A percentile compares a stretch with the other conserved stretches of the same genome.
phyloP scores from a whole-genome alignment of 2,113 vertebrate species.

The Grus americana region DNA sequence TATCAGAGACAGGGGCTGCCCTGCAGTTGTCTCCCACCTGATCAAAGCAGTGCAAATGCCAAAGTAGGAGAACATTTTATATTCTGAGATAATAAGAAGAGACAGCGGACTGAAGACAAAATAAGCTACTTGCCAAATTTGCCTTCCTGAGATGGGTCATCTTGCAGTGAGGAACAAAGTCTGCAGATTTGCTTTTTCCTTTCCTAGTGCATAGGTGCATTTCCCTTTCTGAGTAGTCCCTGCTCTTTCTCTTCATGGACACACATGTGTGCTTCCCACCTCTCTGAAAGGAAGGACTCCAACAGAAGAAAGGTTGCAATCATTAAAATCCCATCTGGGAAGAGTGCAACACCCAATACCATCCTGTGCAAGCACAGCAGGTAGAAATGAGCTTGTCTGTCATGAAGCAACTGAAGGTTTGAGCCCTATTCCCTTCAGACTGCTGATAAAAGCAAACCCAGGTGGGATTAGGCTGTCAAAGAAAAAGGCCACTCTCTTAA shows the following conservation, averaged over 20 bases:
- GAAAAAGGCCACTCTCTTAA: neutral
- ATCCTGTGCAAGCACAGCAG: neutral
- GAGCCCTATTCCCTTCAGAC: neutral
- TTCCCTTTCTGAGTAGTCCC: neutral
- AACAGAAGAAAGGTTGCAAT: neutral
- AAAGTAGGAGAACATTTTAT: neutral
- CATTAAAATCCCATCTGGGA: neutral
- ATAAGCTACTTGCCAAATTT: neutral
- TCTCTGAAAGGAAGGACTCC: neutral
- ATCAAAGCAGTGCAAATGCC: neutral
- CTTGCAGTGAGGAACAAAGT: neutral
- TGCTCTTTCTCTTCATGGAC: neutral
- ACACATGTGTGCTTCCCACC: neutral
- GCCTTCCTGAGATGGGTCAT: neutral
- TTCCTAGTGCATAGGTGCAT: neutral
- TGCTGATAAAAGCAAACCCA: neutral
- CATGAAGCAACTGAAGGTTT: neutral
- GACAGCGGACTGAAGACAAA: neutral
- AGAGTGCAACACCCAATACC: neutral
- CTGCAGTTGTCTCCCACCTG: neutral
- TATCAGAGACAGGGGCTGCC: neutral
- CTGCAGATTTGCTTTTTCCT: neutral
- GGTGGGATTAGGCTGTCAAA: neutral
- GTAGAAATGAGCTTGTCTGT: neutral
- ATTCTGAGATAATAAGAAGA: neutral